A percentile compares a stretch with the other conserved stretches of the same genome.
phyloP scores from a whole-genome alignment of 2,113 vertebrate genomes.

The Trachemys scripta region DNA sequence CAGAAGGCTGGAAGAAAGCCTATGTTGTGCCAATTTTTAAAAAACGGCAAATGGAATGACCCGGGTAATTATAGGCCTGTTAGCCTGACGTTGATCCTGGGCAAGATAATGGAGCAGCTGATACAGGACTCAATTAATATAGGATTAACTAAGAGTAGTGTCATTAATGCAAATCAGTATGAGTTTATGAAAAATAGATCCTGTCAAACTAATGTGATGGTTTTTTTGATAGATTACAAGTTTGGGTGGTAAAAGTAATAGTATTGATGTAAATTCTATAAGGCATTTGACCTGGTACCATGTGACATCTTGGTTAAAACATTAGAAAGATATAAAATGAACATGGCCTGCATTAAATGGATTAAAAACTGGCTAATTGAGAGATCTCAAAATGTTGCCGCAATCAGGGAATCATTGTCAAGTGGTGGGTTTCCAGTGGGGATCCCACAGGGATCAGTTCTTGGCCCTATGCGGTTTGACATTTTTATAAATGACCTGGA shows the following conservation, averaged over 20 bases:
- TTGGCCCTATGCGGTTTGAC: too few relatives aligned
- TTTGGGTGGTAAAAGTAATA: neutral
- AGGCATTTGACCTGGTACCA: neutral
- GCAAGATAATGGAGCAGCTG: neutral
- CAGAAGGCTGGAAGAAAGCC: neutral
- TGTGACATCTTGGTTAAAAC: neutral
- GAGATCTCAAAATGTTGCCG: too few relatives aligned
- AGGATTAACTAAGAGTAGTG: neutral
- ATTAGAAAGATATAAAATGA: neutral
- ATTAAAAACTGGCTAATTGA: neutral
- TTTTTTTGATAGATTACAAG: neutral
- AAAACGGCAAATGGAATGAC: neutral
- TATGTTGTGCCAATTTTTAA: neutral
- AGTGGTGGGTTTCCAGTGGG: too few relatives aligned
- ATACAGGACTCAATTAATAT: neutral
- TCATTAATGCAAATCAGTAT: neutral
- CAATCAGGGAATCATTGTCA: too few relatives aligned
- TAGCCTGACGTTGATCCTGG: neutral
- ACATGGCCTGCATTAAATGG: neutral
- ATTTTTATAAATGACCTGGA: too few relatives aligned
- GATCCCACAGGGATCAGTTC: too few relatives aligned
- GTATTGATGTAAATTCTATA: neutral
- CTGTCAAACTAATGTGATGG: neutral
- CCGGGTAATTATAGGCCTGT: neutral
- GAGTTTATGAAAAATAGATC: neutral